These are phyloP conservation scores for Drosophila bocqueti DNA, from an alignment of 1,140 invertebrate genomes.

Conservation along the genomic window DNA sequence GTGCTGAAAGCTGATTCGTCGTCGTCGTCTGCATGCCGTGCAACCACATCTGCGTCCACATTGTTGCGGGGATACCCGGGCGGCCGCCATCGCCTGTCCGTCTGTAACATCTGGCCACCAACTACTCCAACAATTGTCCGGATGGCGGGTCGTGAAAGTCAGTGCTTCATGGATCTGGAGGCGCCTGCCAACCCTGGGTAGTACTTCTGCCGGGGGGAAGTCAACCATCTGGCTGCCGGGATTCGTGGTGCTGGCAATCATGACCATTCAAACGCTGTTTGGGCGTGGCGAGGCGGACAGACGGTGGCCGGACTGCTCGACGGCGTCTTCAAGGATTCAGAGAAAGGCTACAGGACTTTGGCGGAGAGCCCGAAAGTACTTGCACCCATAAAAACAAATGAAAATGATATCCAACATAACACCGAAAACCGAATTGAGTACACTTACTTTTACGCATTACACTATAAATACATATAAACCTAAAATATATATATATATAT, in stretches of 20 bases:
- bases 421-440: conserved; percentile 69
- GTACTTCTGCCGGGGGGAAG: background rate
- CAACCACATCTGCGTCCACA: background rate
- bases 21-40: background rate
- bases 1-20: background rate
- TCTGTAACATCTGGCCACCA: conserved; percentile 36
- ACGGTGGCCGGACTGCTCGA: conserved; percentile 13
- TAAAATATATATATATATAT: conserved; percentile 31
- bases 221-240: conserved; percentile 33
- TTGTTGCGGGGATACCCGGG: background rate
- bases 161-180: conserved; percentile 9
- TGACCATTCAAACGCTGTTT: conserved; percentile 5
- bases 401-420: conserved; percentile 44
- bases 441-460: conserved; percentile 58
- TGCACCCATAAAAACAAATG: conserved; percentile 16
- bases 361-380: background rate
- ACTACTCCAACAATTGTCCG: conserved; percentile 36
- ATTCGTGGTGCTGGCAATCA: conserved; percentile 2
- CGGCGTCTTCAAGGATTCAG: background rate
- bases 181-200: conserved; percentile 13
- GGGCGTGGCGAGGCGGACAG: conserved; percentile 27
- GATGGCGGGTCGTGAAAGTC: conserved; percentile 4
- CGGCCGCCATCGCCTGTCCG: conserved; percentile 28
- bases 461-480: conserved; percentile 41
- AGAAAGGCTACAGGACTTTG: background rate